phyloP scores from a whole-genome alignment of 2,797 vertebrate genomes.

The Hippopotamyrus pictus region DNA sequence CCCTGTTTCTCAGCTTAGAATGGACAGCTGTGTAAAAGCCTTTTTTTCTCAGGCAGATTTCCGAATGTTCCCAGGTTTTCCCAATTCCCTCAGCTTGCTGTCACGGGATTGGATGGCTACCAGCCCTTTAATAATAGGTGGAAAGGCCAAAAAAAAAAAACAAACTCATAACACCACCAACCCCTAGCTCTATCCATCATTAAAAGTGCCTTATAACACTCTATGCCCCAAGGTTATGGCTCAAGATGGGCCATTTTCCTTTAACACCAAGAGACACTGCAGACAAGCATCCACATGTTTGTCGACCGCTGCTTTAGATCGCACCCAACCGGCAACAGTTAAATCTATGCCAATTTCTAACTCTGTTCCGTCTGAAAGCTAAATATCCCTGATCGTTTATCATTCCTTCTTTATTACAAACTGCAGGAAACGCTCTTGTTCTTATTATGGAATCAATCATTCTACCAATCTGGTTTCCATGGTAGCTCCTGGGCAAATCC shows the following conservation, averaged over 20 bases:
- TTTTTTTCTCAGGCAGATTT: not conserved
- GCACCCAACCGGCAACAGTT: not conserved
- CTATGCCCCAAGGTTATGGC: not conserved
- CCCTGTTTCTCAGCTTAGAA: not conserved
- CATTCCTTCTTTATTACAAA: not conserved
- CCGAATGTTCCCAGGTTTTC: not conserved
- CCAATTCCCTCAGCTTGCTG: not conserved
- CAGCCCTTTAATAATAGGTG: not conserved
- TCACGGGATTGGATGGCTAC: not conserved
- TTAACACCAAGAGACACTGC: not conserved
- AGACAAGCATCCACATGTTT: not conserved
- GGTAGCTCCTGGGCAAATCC: constrained; percentile 1
- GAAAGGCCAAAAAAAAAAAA: not conserved
- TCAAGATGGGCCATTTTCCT: not conserved
- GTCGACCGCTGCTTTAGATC: not conserved
- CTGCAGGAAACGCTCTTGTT: not conserved
- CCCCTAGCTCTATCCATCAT: not conserved
- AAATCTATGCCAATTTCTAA: not conserved
- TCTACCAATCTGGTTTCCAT: constrained; percentile 6
- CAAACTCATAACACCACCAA: not conserved
- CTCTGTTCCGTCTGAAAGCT: not conserved
- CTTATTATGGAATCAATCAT: constrained; percentile 13
- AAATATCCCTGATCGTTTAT: constrained; percentile 1
- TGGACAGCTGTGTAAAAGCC: not conserved
- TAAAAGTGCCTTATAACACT: not conserved